phyloP scores from a whole-genome alignment of 2,888 invertebrate genomes.

The Orthosia gothica region DNA sequence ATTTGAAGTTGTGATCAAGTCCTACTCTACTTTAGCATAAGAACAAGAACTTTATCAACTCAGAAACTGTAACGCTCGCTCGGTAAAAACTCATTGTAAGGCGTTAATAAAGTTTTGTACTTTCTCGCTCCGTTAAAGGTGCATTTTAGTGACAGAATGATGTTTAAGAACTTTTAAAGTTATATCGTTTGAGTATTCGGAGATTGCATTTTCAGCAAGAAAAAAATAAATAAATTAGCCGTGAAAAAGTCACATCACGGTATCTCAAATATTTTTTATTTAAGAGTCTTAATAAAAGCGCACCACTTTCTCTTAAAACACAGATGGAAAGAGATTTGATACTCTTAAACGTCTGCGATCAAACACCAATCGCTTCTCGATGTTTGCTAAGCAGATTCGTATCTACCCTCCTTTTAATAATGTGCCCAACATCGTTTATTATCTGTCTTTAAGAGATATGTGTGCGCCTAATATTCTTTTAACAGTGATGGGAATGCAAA shows the following conservation, averaged over 20 bases:
- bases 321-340: constrained; percentile 25
- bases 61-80: too few relatives aligned
- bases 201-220: too few relatives aligned
- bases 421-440: constrained; percentile 46
- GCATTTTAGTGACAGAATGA: too few relatives aligned
- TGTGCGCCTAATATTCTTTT: constrained; percentile 47
- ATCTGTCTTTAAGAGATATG: constrained; percentile 39
- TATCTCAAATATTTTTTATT: background rate
- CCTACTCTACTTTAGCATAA: too few relatives aligned
- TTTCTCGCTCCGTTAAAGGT: too few relatives aligned
- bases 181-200: too few relatives aligned
- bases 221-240: background rate
- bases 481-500: constrained; percentile 29
- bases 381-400: constrained; percentile 49
- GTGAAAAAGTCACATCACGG: background rate
- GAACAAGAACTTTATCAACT: too few relatives aligned
- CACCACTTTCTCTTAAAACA: constrained; percentile 4
- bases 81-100: too few relatives aligned
- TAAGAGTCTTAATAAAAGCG: constrained; percentile 2
- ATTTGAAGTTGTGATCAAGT: too few relatives aligned
- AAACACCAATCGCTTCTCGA: constrained; percentile 36
- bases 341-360: constrained; percentile 20
- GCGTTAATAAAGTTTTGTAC: too few relatives aligned
- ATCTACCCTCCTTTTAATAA: constrained; percentile 54
- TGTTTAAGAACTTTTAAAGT: too few relatives aligned